phyloP scores from a whole-genome alignment of 2,113 vertebrate species.

The Brienomyrus longianalis region DNA sequence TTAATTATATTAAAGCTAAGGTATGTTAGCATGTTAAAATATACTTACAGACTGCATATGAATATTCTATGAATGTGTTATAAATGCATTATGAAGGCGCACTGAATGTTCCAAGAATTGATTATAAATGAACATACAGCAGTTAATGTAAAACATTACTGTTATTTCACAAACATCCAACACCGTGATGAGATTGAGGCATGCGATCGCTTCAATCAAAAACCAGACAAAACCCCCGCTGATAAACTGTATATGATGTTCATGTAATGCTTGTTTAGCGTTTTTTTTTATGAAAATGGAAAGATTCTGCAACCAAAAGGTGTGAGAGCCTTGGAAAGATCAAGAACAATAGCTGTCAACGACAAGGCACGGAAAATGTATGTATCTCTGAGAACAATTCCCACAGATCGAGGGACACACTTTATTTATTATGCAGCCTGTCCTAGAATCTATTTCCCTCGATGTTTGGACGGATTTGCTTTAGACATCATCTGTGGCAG shows the following conservation, averaged over 20 bases:
- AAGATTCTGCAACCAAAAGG: background rate
- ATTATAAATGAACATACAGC: background rate
- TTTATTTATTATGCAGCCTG: background rate
- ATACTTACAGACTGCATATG: background rate
- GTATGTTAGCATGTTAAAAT: background rate
- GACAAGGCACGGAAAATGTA: background rate
- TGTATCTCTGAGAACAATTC: background rate
- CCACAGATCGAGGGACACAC: background rate
- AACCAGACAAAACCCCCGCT: background rate
- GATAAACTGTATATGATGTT: background rate
- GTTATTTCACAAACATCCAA: background rate
- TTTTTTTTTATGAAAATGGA: background rate
- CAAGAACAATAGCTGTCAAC: background rate
- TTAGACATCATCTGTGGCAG: background rate
- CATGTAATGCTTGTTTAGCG: background rate
- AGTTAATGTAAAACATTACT: background rate
- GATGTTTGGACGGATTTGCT: background rate
- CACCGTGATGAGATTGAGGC: background rate
- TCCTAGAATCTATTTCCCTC: background rate
- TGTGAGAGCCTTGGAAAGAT: background rate
- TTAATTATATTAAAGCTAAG: background rate
- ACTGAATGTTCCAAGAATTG: background rate
- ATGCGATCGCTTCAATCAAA: background rate
- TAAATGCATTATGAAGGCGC: background rate
- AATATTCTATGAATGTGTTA: background rate